Evolutionary conservation across 2,113 vertebrate genomes (phyloP), one percentile per base, ranked within the genome.

Genomic region (Hyla sarda): DNA sequence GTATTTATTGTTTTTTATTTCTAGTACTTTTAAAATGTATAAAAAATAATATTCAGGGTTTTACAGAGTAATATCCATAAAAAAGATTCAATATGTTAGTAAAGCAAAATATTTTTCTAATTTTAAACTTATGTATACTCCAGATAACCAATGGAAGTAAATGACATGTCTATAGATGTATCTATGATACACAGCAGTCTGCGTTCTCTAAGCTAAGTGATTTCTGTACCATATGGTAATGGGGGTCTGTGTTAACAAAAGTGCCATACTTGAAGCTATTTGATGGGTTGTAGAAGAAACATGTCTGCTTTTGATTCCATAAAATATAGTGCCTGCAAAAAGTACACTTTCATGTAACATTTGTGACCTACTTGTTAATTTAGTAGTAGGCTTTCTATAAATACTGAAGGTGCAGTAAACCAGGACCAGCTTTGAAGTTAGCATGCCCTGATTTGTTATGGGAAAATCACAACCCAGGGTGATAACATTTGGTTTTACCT

Each of bases 361-460:
- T 69, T 69, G 65, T 25, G 65, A 69, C 30, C 65, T 34, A 37
- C 32, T 67, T 67, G 13, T 69, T 69, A 69, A 34, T 69, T 69
- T 2, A 69, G 16, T 69, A 16, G 28, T 17, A 16, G 14, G 34
- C 30, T 34, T 14, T 69, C 65, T 69, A 69, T 69, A 69, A 69
- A 69, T 69, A 69, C 30, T 32, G 17, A 34, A 69, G 32, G 67
- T 21, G 28, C 12, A 41, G 34, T 71, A 71, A 71, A 41, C 32
- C 34, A 21, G 32, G 17, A 37, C 19, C 65, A 30, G 67, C 67
- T 71, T 71, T 71, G 67, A 37, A 41, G 67, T 71, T 37, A 41
- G 17, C 30, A 9, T 41, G 5, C 34, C 21, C 67, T 41, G 62
- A 67, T 67, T 67, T 67, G 28, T 19, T 32, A 67, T 67, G 16